These are phyloP conservation scores for Perdita meconis DNA, from an alignment of 2,888 invertebrate genomes.

Conservation along the genomic window DNA sequence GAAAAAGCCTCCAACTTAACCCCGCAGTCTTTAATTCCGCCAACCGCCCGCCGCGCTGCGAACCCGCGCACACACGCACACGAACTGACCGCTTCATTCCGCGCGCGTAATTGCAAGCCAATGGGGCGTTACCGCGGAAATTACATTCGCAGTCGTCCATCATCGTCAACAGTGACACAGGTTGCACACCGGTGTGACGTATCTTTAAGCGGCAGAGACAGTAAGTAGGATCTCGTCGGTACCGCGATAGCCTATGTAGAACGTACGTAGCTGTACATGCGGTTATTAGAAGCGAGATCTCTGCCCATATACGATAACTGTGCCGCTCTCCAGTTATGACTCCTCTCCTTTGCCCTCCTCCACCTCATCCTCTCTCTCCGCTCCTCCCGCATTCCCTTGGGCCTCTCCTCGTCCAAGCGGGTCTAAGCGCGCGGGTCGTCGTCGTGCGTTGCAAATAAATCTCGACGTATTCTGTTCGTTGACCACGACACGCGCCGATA, in stretches of 20 bases:
- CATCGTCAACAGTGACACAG: constrained; percentile 63
- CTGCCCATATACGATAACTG: constrained; percentile 76
- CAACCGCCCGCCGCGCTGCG: constrained; percentile 30
- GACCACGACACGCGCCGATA: background rate
- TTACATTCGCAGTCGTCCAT: constrained; percentile 64
- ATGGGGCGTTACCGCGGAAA: constrained; percentile 63
- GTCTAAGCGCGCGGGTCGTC: background rate
- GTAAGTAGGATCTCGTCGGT: constrained; percentile 54
- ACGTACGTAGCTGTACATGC: constrained; percentile 74
- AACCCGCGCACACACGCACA: constrained; percentile 22
- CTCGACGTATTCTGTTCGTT: background rate
- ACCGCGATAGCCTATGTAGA: constrained; percentile 69
- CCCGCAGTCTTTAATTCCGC: constrained; percentile 59
- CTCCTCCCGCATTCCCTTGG: constrained; percentile 1
- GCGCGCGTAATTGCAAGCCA: constrained; percentile 65
- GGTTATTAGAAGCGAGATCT: constrained; percentile 76
- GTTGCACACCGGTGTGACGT: constrained; percentile 7
- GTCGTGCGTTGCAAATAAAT: background rate
- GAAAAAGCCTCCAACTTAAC: constrained; percentile 12
- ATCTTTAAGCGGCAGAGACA: constrained; percentile 27
- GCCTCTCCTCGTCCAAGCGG: constrained; percentile 17
- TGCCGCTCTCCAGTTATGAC: constrained; percentile 75
- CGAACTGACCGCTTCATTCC: constrained; percentile 63
- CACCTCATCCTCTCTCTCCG: background rate
- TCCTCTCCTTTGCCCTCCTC: constrained; percentile 40